These are phyloP conservation scores for Xenopus borealis DNA, from an alignment of 2,113 vertebrate species.

Conservation along the genomic window DNA sequence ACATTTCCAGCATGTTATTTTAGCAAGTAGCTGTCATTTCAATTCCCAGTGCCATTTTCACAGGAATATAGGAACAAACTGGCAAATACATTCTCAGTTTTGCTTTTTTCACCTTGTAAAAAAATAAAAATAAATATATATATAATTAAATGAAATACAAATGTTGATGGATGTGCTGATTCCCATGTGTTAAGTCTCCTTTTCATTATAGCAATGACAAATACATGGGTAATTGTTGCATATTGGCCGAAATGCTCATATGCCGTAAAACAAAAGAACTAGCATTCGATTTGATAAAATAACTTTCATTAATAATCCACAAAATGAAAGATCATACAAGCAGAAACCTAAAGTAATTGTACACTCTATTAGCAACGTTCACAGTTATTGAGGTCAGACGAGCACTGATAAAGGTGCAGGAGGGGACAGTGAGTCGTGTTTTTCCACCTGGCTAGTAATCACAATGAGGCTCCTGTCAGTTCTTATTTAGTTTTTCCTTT, in stretches of 20 bases:
- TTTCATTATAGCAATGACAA: constrained; percentile 12
- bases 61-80: not conserved
- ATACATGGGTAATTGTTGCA: not conserved
- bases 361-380: constrained; percentile 5
- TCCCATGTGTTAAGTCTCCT: not conserved
- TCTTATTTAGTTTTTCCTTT: not conserved
- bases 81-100: not conserved
- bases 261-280: not conserved
- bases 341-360: constrained; percentile 7
- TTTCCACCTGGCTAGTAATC: constrained; percentile 15
- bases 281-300: not conserved
- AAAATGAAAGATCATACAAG: not conserved
- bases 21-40: not conserved
- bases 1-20: constrained; percentile 12
- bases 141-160: no score
- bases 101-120: constrained; percentile 2
- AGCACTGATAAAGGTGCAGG: not conserved
- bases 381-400: not conserved
- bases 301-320: not conserved
- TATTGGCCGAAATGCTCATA: not conserved
- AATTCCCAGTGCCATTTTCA: constrained; percentile 5
- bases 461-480: not conserved
- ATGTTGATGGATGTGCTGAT: not conserved
- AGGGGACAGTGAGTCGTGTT: not conserved
- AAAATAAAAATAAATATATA: no score